These are phyloP conservation scores for Pygmarrhopalites habei DNA, from an alignment of 1,140 invertebrate genomes.

Conservation along the genomic window DNA sequence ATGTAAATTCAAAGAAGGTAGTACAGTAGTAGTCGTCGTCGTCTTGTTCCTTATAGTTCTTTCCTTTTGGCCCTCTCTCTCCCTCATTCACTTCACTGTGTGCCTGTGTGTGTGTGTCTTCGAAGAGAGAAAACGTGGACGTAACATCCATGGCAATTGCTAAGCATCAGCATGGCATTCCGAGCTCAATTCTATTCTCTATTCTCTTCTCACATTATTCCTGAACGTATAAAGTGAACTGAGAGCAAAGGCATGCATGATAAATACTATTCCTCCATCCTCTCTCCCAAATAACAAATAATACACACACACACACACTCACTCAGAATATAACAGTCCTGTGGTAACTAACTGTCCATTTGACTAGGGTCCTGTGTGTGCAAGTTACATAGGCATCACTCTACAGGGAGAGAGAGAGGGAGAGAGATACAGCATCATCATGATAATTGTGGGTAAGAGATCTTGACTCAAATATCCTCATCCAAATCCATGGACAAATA, in stretches of 20 bases:
- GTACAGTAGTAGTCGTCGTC: background rate
- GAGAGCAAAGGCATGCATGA: constrained; percentile 17
- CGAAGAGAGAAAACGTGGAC: background rate
- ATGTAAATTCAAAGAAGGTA: background rate
- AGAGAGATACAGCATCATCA: too few relatives aligned
- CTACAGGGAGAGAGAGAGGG: too few relatives aligned
- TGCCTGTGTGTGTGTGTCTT: too few relatives aligned
- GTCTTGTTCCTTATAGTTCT: background rate
- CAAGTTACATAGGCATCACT: too few relatives aligned
- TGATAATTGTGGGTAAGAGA: too few relatives aligned
- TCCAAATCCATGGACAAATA: background rate
- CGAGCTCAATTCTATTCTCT: background rate
- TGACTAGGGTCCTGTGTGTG: too few relatives aligned
- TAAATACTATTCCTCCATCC: constrained; percentile 4
- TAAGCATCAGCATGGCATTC: background rate
- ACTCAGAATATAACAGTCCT: too few relatives aligned
- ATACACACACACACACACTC: background rate
- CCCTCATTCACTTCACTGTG: too few relatives aligned
- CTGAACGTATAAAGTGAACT: background rate
- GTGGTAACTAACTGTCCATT: too few relatives aligned
- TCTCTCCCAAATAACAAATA: background rate
- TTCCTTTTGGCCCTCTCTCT: too few relatives aligned
- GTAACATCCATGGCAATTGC: constrained; percentile 8
- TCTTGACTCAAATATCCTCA: too few relatives aligned
- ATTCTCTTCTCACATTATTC: background rate